Conservation (phyloP, 2,113 vertebrate species). For the human region GRCh38 chr9:112109501-112110000, state of each 20-base stretch:
- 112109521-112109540: not conserved
- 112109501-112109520: constrained; percentile 29
- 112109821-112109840: not conserved
- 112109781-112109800: not conserved
- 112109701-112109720: not conserved
- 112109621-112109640: not conserved
- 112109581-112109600: not conserved
- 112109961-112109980: not conserved
- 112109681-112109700: not conserved
- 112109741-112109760: not conserved
- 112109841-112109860: constrained; percentile 43
- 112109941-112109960: not conserved
- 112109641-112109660: not conserved
- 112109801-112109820: not conserved
- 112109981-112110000: not conserved
- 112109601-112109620: not conserved
- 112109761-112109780: not conserved
- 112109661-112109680: not conserved
- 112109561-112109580: not conserved
- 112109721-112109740: not conserved
- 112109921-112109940: constrained; percentile 10
- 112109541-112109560: not conserved
- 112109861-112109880: constrained; percentile 44
- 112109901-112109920: constrained; percentile 8
- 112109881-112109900: not conserved